Base-by-base conservation (phyloP, 2,888 invertebrate genomes). In the Blastobasis adustella region DNA sequence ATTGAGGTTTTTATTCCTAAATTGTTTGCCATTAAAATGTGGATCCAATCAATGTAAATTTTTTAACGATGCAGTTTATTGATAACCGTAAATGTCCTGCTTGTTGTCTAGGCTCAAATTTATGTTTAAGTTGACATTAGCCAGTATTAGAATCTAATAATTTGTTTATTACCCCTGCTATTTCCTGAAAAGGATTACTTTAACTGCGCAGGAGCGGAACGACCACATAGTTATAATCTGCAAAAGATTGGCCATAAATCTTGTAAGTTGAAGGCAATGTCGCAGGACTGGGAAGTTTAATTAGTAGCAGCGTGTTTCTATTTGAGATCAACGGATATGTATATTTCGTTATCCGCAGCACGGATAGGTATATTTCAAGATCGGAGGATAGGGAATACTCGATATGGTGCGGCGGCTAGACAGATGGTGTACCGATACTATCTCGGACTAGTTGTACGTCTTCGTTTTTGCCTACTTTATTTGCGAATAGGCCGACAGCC, bases 71-170 rank as follows among this genome's bases (percentile, higher is more conserved):
- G 69, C 66, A 62, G 66, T 73, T 79, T 76, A 76, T 76, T 76
- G 75, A 79, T 76, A 77, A 79, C 75, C 74, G 76, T 81, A 76
- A 78, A 79, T 69, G 73, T 73, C 59, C 66, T 72, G 69, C 72
- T 73, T 63, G 67, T 69, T 63, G 63, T 77, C 67, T 71, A 69
- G 69, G 70, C 71, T 46, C n/a, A 37, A 73, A 66, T 76, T 77
- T 71, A 76, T 71, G 67, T 76, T 76, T 76, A 79, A 76, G 65
- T 62, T 62, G 51, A 60, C 59, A 10, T 37, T 38, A 46, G 9
- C 8, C 54, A 50, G 65, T 66, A 62, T 69, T 59, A 57, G 54
- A 57, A 60, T 62, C 64, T 61, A 62, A 66, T 67, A 67, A 60
- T 54, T 60, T 62, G 65, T 72, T 75, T 72, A 76, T 74, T 73